Evolutionary conservation across 2,797 vertebrate species (phyloP), one percentile per base, ranked within the genome.

Genomic region (Centroberyx gerrardi): DNA sequence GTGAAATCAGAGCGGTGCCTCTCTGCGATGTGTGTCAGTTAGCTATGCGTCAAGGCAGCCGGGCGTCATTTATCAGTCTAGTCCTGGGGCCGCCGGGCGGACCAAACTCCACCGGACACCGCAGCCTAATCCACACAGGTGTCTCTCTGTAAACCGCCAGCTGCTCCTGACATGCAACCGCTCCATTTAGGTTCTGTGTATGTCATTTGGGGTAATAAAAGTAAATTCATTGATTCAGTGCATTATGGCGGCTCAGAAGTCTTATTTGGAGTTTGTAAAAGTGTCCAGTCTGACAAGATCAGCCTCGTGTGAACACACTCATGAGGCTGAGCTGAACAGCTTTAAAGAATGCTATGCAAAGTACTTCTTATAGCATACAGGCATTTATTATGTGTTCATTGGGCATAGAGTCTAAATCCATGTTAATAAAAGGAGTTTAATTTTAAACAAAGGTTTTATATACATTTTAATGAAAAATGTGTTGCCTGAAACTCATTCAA

Each of bases 31-130:
- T 82, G 84, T 88, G 86, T 89, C 86, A 86, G 85, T 74, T 28
- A 89, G 87, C 63, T 87, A 90, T 89, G 87, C 42, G 51, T 74
- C 56, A 4, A 49, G 66, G 85, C 74, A 76, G 77, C 74, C 5
- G 67, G 75, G 70, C 62, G 74, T 88, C 92, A 92, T 92, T 92
- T 90, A 92, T 93, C 92, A 92, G 91, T 87, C 91, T 92, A 6
- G 67, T 65, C 80, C 84, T n/a, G 72, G 59, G 87, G 76, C 81
- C 85, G 12, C 78, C 56, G 81, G 72, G 83, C 83, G 67, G 72
- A 76, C 8, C 72, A 85, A 88, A 82, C 75, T 64, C 59, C 69
- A 80, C 71, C 72, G 58, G 78, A 86, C 82, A 83, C 88, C 70
- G 54, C 80, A 87, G 85, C 83, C 80, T 87, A 88, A 88, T 84